Conservation (phyloP, 2,113 vertebrate genomes). For the Arothron firmamentum region DNA sequence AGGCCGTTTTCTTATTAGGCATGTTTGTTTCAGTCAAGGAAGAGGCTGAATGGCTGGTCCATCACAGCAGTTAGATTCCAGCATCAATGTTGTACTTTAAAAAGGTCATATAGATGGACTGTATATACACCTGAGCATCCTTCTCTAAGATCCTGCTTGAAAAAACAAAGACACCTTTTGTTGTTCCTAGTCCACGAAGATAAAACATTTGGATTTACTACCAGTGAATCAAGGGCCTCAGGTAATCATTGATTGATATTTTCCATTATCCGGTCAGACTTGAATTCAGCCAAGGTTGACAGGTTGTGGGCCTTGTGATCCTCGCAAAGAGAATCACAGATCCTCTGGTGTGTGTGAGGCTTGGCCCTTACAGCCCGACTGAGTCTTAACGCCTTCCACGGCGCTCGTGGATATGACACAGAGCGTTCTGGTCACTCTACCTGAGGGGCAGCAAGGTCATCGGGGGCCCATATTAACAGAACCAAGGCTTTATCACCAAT, state of each 20-base stretch:
- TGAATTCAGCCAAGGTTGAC: slow-evolving; percentile 56
- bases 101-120: too few relatives aligned
- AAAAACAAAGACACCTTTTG: slow-evolving; percentile 1
- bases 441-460: slow-evolving; percentile 62
- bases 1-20: too few relatives aligned
- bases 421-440: slow-evolving; percentile 53
- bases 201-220: slow-evolving; percentile 51
- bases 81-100: too few relatives aligned
- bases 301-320: slow-evolving; percentile 53
- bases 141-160: too few relatives aligned
- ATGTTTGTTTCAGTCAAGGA: too few relatives aligned
- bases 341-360: slow-evolving; percentile 57
- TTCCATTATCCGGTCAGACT: slow-evolving; percentile 43
- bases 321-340: slow-evolving; percentile 51
- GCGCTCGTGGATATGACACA: slow-evolving; percentile 46
- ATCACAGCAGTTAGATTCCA: background rate
- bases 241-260: slow-evolving; percentile 59
- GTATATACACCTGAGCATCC: too few relatives aligned
- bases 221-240: slow-evolving; percentile 37
- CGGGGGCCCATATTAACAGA: slow-evolving; percentile 63
- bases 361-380: slow-evolving; percentile 56
- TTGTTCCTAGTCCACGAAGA: slow-evolving; percentile 13
- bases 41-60: too few relatives aligned
- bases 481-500: slow-evolving; percentile 69
- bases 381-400: slow-evolving; percentile 64